Evolutionary conservation across 2,113 vertebrate genomes (phyloP).

Genomic region (Corvus moneduloides): DNA sequence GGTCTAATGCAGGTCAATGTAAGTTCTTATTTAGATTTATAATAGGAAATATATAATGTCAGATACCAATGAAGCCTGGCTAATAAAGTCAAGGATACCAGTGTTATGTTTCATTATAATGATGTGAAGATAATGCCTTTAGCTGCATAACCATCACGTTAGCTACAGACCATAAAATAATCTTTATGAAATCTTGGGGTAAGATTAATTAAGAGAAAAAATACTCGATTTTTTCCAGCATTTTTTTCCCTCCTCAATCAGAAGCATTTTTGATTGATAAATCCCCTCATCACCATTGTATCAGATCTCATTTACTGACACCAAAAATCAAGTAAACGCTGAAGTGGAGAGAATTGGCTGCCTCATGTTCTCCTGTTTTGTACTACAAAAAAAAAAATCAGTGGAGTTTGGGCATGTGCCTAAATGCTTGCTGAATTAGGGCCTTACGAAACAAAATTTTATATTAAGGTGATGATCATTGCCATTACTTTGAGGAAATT

Average conservation of each 20-base stretch:
- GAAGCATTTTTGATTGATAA: slow-evolving; percentile 28
- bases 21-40: slow-evolving; percentile 79
- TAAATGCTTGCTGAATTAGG: not conserved
- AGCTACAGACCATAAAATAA: slow-evolving; percentile 72
- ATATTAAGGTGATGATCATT: not conserved
- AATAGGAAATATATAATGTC: slow-evolving; percentile 71
- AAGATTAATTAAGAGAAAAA: slow-evolving; percentile 68
- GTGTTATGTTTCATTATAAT: slow-evolving; percentile 73
- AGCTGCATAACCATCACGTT: slow-evolving; percentile 73
- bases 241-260: not conserved
- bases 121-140: slow-evolving; percentile 78
- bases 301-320: not conserved
- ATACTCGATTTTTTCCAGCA: slow-evolving; percentile 5
- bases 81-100: slow-evolving; percentile 59
- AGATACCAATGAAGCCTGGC: slow-evolving; percentile 51
- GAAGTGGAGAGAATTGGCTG: not conserved
- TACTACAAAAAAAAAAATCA: not conserved
- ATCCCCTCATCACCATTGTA: not conserved
- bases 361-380: not conserved
- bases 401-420: not conserved
- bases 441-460: slow-evolving; percentile 10
- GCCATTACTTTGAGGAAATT: not conserved
- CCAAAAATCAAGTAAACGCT: not conserved
- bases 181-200: slow-evolving; percentile 66
- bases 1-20: slow-evolving; percentile 74